Base-by-base conservation (phyloP, 2,888 invertebrate species). In the Meghimatium bilineatum region DNA sequence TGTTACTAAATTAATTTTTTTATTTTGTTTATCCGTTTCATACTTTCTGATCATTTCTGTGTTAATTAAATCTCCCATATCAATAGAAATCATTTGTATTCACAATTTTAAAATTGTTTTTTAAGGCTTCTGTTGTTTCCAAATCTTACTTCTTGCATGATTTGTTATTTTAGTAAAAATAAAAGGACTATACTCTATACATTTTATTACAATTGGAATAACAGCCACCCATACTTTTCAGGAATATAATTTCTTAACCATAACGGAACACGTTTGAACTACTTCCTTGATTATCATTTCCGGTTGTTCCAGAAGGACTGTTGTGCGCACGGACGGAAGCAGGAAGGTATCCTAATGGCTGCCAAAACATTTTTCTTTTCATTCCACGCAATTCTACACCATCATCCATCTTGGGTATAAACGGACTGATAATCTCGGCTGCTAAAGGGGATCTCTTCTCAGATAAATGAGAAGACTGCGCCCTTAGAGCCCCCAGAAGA, bases 341-440 rank as follows among this genome's bases (percentile, higher is more conserved):
- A 0, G 84, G 80, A 36, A 84, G 56, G 60, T 84, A 84, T 14
- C 84, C 84, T n/a, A 84, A 52, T 0, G 84, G 84, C 44, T 79
- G 80, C 84, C 84, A 84, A 52, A 84, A 74, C 84, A 80, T 80
- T 44, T 77, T 78, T n/a, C 83, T 49, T 60, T 83, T 83, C 71
- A 83, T 72, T 26, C 78, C 83, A 12, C 78, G 44, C 36, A 52
- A 1, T 1, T 52, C 78, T 5, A 36, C 20, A n/a, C 29, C 56
- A 12, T 72, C 56, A 1, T 69, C 76, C 17, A n/a, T 44, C 52
- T 52, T 77, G 20, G 72, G 60, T 20, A 63, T 29, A 14, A 49
- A 49, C 1, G 63, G 44, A 6, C 44, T 60, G 0, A 72, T 26
- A 6, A 38, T 56, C 29, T 69, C 69, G 0, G 34, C 1, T 14